Conservation (phyloP, 2,797 vertebrate genomes). For the Adrianichthys oophorus region DNA sequence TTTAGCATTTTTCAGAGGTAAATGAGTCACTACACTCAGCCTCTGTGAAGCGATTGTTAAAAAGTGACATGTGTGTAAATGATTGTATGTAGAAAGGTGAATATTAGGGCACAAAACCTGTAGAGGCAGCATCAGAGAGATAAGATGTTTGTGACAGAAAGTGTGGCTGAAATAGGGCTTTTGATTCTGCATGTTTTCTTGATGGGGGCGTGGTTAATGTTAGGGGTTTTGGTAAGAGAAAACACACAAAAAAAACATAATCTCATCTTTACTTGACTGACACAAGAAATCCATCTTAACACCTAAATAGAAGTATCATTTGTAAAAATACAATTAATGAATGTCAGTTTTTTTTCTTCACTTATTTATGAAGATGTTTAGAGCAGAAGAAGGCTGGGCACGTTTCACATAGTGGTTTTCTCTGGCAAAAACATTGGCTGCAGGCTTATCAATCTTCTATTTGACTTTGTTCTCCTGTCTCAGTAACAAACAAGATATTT, state of each 20-base stretch:
- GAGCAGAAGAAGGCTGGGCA: conserved; percentile 13
- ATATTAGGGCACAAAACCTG: conserved; percentile 41
- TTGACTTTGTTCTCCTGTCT: not conserved
- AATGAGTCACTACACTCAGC: conserved; percentile 23
- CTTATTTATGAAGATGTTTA: conserved; percentile 13
- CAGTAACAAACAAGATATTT: not conserved
- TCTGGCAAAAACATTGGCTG: not conserved
- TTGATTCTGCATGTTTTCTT: conserved; percentile 72
- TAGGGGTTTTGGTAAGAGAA: conserved; percentile 27
- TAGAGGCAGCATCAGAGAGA: conserved; percentile 35
- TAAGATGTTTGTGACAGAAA: conserved; percentile 16
- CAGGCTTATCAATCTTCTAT: not conserved
- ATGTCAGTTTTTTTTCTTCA: conserved; percentile 32
- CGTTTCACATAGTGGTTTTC: not conserved
- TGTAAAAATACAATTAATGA: conserved; percentile 17
- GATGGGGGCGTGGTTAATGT: conserved; percentile 46
- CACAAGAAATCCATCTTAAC: conserved; percentile 30
- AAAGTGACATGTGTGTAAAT: conserved; percentile 52
- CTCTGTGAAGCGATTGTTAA: conserved; percentile 41
- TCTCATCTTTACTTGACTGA: conserved; percentile 45
- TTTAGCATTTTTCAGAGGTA: conserved; percentile 20
- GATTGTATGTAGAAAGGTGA: conserved; percentile 54
- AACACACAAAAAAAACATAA: conserved; percentile 34
- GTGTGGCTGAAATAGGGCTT: conserved; percentile 21
- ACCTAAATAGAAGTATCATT: conserved; percentile 16